Evolutionary conservation across 2,113 vertebrate genomes (phyloP).

Genomic region (Seriola quinqueradiata): DNA sequence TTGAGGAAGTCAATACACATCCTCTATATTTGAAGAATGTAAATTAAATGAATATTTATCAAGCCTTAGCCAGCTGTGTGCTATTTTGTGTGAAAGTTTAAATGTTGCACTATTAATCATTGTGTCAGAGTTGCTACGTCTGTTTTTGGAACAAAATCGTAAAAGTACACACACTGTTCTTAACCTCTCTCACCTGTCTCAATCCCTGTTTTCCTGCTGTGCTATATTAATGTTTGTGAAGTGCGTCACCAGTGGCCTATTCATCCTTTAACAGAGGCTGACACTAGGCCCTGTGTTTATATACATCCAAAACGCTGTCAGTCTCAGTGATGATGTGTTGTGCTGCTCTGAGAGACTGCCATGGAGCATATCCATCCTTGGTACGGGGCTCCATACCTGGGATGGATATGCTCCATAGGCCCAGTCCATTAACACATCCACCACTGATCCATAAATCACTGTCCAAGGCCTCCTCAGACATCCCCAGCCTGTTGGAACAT

Average conservation of each 20-base stretch:
- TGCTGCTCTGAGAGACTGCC: slow-evolving; percentile 33
- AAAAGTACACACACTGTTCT: slow-evolving; percentile 35
- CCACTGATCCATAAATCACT: slow-evolving; percentile 76
- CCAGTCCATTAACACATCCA: slow-evolving; percentile 77
- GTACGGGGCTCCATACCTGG: slow-evolving; percentile 52
- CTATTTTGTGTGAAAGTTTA: slow-evolving; percentile 8
- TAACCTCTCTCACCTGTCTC: slow-evolving; percentile 46
- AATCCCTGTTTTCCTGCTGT: slow-evolving; percentile 12
- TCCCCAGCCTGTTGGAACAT: slow-evolving; percentile 55
- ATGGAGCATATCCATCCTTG: slow-evolving; percentile 50
- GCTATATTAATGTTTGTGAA: slow-evolving; percentile 41
- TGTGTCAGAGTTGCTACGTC: slow-evolving; percentile 22
- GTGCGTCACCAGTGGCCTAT: slow-evolving; percentile 44
- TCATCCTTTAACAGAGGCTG: slow-evolving; percentile 55
- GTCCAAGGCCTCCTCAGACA: slow-evolving; percentile 70
- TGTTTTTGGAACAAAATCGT: slow-evolving; percentile 32
- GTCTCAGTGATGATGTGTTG: slow-evolving; percentile 55
- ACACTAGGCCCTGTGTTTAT: slow-evolving; percentile 62
- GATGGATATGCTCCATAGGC: slow-evolving; percentile 73
- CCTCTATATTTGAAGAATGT: slow-evolving; percentile 1
- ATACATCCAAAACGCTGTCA: slow-evolving; percentile 52
- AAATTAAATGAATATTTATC: slow-evolving; percentile 34
- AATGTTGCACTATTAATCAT: slow-evolving; percentile 25
- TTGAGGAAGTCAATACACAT: background rate
- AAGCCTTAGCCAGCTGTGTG: background rate